Evolutionary conservation across 35 echinoderm and acorn worm genomes (phyloP).

Genomic region (Ptychodera flava): DNA sequence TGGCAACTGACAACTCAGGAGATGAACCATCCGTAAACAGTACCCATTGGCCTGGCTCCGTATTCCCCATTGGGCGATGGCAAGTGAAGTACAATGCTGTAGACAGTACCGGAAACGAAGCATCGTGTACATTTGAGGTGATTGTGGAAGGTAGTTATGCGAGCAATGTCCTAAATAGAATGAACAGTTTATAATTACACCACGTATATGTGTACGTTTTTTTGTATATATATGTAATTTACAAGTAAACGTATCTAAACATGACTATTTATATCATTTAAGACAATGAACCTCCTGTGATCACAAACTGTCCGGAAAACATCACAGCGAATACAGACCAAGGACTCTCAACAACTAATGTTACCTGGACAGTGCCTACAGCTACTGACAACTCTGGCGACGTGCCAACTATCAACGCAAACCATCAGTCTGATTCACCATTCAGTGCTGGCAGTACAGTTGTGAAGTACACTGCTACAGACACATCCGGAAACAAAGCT

Average conservation of each 20-base stretch:
- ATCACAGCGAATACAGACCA: conserved; percentile 6
- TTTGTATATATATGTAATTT: too few species aligned
- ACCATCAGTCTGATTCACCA: too few species aligned
- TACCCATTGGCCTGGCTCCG: conserved; percentile 16
- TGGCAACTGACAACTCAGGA: conserved; percentile 30
- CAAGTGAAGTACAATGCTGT: conserved; percentile 18
- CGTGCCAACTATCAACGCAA: background rate
- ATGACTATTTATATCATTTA: too few species aligned
- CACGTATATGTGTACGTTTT: too few species aligned
- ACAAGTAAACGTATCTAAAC: too few species aligned
- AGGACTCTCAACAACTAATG: conserved; percentile 15
- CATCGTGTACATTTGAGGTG: conserved; percentile 11
- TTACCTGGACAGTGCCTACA: conserved; percentile 34
- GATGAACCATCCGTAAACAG: too few species aligned
- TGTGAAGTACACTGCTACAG: conserved; percentile 8
- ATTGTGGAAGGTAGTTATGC: too few species aligned
- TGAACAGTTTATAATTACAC: too few species aligned
- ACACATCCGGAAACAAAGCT: conserved; percentile 9
- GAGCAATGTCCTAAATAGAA: too few species aligned
- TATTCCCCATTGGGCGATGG: conserved; percentile 32
- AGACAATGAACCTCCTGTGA: conserved; percentile 13
- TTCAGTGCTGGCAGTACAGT: conserved; percentile 8
- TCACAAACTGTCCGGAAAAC: background rate
- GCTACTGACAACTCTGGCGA: conserved; percentile 48
- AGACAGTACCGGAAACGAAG: background rate